Conservation (phyloP, 37 sponge, comb jelly and placozoan species). For the Diacarnus erythraeanus region DNA sequence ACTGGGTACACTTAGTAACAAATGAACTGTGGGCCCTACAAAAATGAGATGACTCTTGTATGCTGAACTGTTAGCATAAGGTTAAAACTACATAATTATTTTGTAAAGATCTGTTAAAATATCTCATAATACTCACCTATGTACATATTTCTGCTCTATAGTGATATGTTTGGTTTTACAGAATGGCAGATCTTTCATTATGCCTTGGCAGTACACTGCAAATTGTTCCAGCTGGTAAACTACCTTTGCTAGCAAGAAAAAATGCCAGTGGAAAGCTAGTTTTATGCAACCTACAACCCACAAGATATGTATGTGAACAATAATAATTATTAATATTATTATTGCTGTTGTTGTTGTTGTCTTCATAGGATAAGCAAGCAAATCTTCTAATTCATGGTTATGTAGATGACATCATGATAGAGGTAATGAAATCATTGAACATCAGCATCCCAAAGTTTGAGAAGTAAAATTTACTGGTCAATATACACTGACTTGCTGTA, state of each 20-base stretch:
- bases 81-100: too few species aligned
- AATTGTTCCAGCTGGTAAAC: slow-evolving; percentile 83
- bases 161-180: slow-evolving; percentile 3
- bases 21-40: too few species aligned
- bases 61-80: too few species aligned
- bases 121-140: not conserved
- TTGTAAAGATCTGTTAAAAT: not conserved
- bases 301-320: slow-evolving; percentile 69
- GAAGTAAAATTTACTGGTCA: too few species aligned
- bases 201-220: slow-evolving; percentile 94
- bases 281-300: slow-evolving; percentile 85
- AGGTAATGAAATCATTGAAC: slow-evolving; percentile 52
- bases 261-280: slow-evolving; percentile 67
- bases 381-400: slow-evolving; percentile 82
- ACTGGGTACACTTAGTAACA: too few species aligned
- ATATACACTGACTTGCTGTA: too few species aligned
- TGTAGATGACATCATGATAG: slow-evolving; percentile 87
- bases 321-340: not conserved
- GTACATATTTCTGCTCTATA: too few species aligned
- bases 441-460: slow-evolving; percentile 7
- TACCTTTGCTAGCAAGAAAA: slow-evolving; percentile 73
- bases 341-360: not conserved
- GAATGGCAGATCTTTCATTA: slow-evolving; percentile 84
- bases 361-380: slow-evolving; percentile 79
- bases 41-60: too few species aligned